Percentiles rank a stretch among this genome's conserved stretches.
These are phyloP conservation scores for Cataglyphis albicans DNA, from an alignment of 2,888 invertebrate species.

Conservation along the genomic window DNA sequence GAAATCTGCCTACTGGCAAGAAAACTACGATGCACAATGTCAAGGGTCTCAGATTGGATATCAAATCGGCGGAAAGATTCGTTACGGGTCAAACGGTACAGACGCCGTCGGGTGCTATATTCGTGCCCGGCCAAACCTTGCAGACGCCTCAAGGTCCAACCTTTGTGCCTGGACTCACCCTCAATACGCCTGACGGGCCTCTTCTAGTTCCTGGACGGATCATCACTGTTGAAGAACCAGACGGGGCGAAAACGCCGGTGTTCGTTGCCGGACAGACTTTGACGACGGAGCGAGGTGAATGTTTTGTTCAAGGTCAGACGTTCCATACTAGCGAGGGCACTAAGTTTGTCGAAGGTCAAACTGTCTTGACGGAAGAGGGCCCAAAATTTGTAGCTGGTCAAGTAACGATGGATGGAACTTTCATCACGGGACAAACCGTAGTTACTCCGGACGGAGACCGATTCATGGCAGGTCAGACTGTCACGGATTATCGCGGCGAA, in stretches of 20 bases:
- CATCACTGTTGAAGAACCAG: slow-evolving; percentile 86
- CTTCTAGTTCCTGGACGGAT: slow-evolving; percentile 92
- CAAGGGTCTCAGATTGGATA: slow-evolving; percentile 89
- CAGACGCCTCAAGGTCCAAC: slow-evolving; percentile 89
- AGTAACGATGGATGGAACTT: slow-evolving; percentile 85
- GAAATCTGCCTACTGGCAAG: slow-evolving; percentile 87
- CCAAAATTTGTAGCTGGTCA: slow-evolving; percentile 89
- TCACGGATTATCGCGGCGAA: slow-evolving; percentile 88
- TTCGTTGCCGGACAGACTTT: slow-evolving; percentile 91
- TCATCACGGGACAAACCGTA: slow-evolving; percentile 84
- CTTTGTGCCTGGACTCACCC: slow-evolving; percentile 92
- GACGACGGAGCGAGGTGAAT: slow-evolving; percentile 87
- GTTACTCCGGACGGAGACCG: slow-evolving; percentile 85
- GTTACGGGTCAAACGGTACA: slow-evolving; percentile 91
- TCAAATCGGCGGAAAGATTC: slow-evolving; percentile 90
- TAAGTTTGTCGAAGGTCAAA: slow-evolving; percentile 89
- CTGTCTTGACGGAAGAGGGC: slow-evolving; percentile 88
- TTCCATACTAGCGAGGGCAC: slow-evolving; percentile 88
- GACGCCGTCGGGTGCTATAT: slow-evolving; percentile 90
- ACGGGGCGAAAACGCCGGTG: slow-evolving; percentile 87
- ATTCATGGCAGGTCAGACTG: slow-evolving; percentile 89
- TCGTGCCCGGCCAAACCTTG: slow-evolving; percentile 92
- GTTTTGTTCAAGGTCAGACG: slow-evolving; percentile 90
- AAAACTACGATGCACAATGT: slow-evolving; percentile 88
- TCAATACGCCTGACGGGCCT: slow-evolving; percentile 90